A percentile compares a stretch with the other conserved stretches of the same genome.
Evolutionary conservation across 2,888 invertebrate genomes (phyloP).

Genomic region (Nudaria mundana): DNA sequence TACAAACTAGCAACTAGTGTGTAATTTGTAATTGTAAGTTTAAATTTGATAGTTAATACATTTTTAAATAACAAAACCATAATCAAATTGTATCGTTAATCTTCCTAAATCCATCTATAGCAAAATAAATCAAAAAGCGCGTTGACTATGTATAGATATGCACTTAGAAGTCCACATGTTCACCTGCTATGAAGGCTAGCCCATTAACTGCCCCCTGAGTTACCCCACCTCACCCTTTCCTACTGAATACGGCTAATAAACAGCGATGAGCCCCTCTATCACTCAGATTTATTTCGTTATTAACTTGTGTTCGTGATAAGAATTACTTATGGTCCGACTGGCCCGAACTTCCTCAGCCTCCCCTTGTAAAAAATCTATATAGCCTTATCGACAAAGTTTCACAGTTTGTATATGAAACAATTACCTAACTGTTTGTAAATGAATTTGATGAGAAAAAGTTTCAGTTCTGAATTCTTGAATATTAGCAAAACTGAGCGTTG

Average conservation of each 20-base stretch:
- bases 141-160: no score
- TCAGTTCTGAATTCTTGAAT: conserved; percentile 7
- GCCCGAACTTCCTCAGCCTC: not conserved
- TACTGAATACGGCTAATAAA: conserved; percentile 35
- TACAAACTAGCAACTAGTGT: no score
- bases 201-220: not conserved
- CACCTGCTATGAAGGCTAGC: conserved; percentile 19
- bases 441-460: conserved; percentile 28
- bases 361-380: conserved; percentile 16
- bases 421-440: conserved; percentile 32
- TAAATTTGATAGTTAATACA: no score
- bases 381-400: conserved; percentile 19
- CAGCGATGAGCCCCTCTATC: conserved; percentile 31
- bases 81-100: no score
- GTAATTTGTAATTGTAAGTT: no score
- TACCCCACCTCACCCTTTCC: no score
- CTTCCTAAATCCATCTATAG: conserved; percentile 1
- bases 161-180: conserved; percentile 20
- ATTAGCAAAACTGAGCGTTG: no score
- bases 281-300: conserved; percentile 36
- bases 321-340: conserved; percentile 21
- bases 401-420: conserved; percentile 24
- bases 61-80: no score
- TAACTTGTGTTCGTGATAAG: conserved; percentile 29
- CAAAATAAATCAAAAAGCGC: conserved; percentile 11